Evolutionary conservation across 1,140 invertebrate species (phyloP).

Genomic region (Frieseomelitta varia): DNA sequence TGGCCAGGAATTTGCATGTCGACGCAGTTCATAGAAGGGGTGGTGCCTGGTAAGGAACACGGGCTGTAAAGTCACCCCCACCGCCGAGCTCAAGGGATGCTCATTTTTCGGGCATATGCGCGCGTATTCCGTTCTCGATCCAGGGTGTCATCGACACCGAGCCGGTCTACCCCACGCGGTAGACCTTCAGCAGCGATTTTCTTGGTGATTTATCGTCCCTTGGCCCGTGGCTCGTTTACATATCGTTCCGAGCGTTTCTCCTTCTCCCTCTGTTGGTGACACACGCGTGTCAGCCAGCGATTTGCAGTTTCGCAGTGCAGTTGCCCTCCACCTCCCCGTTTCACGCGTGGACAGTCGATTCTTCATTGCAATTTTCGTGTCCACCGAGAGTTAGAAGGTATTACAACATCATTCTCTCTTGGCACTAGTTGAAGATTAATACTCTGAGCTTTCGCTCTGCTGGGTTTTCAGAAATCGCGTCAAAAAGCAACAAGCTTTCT

Average conservation of each 20-base stretch:
- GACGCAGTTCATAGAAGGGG: conserved; percentile 62
- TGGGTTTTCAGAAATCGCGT: no score
- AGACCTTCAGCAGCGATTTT: conserved; percentile 29
- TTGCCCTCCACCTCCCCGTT: neutral
- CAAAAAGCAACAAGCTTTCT: no score
- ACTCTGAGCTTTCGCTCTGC: no score
- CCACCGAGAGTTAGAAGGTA: neutral
- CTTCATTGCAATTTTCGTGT: neutral
- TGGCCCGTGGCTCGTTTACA: conserved; percentile 38
- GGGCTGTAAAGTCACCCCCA: conserved; percentile 31
- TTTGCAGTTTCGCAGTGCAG: conserved; percentile 22
- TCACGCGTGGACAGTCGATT: neutral
- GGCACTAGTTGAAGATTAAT: no score
- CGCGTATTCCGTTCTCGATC: conserved; percentile 2
- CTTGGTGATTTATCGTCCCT: conserved; percentile 51
- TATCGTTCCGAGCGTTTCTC: conserved; percentile 24
- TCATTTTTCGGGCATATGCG: conserved; percentile 51
- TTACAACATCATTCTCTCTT: no score
- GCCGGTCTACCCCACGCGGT: neutral
- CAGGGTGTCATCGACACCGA: conserved; percentile 44
- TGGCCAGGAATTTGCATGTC: conserved; percentile 72
- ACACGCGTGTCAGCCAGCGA: conserved; percentile 31
- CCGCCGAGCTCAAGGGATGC: conserved; percentile 30
- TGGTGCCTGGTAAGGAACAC: conserved; percentile 29
- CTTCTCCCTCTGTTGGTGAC: neutral